phyloP scores from a whole-genome alignment of 1,140 invertebrate genomes.

The Conopomorpha cramerella region DNA sequence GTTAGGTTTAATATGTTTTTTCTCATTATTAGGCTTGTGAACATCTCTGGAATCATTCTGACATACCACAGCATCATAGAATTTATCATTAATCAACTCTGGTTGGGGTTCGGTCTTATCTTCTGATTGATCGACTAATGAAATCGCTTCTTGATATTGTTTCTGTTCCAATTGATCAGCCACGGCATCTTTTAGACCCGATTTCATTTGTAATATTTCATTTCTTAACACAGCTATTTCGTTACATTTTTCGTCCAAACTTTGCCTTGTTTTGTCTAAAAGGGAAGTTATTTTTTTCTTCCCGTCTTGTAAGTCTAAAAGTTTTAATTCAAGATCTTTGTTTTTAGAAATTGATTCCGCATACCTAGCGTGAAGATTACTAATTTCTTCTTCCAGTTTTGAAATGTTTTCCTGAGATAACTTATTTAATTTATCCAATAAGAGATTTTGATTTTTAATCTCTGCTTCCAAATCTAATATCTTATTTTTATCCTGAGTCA shows the following conservation, averaged over 20 bases:
- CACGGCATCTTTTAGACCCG: no score
- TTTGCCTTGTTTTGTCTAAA: slow-evolving; percentile 12
- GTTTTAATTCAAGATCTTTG: slow-evolving; percentile 18
- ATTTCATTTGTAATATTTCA: no score
- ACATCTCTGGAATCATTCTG: no score
- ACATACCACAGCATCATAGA: no score
- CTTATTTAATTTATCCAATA: slow-evolving; percentile 30
- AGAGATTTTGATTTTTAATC: slow-evolving; percentile 34
- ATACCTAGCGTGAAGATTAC: slow-evolving; percentile 22
- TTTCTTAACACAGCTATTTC: slow-evolving; percentile 17
- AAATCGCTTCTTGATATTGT: no score
- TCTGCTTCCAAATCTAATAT: slow-evolving; percentile 34
- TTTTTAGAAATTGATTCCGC: slow-evolving; percentile 18
- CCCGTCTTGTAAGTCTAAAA: slow-evolving; percentile 9
- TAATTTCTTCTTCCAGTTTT: slow-evolving; percentile 29
- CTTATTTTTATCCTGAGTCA: slow-evolving; percentile 17
- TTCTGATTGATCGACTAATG: no score
- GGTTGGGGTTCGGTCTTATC: no score
- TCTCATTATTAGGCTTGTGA: no score
- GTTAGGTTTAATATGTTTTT: no score
- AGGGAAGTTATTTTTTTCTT: slow-evolving; percentile 11
- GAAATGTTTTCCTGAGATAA: slow-evolving; percentile 20
- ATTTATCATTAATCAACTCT: no score
- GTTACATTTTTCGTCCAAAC: slow-evolving; percentile 18
- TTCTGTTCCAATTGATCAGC: no score